Evolutionary conservation across 1,140 invertebrate species (phyloP).

Genomic region (Lasioglossum albipes): DNA sequence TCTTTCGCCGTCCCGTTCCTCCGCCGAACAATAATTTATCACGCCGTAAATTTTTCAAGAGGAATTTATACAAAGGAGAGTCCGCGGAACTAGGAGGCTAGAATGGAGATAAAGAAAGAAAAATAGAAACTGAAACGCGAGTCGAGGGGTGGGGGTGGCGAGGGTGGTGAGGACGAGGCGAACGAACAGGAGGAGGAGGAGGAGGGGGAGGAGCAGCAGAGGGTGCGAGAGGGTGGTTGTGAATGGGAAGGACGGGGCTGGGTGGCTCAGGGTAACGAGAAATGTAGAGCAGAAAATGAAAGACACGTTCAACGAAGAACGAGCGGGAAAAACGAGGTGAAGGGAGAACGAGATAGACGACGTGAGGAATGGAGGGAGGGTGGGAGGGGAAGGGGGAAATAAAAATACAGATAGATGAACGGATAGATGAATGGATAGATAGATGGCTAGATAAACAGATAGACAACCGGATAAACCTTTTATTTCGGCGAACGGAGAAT

Average conservation of each 20-base stretch:
- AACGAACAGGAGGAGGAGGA: neutral
- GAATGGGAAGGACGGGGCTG: neutral
- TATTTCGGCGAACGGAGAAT: neutral
- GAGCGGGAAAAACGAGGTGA: neutral
- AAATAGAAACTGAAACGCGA: constrained; percentile 24
- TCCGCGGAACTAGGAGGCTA: constrained; percentile 7
- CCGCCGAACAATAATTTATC: constrained; percentile 61
- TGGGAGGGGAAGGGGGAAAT: neutral
- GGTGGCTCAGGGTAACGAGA: neutral
- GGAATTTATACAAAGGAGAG: constrained; percentile 41
- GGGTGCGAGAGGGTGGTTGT: neutral
- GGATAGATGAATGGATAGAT: constrained; percentile 30
- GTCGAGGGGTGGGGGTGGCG: neutral
- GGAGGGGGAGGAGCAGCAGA: neutral
- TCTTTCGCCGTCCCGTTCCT: constrained; percentile 24
- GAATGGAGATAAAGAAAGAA: constrained; percentile 33
- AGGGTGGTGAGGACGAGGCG: neutral
- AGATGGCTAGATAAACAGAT: constrained; percentile 26
- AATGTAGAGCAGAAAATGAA: neutral
- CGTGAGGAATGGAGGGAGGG: no score
- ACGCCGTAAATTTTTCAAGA: constrained; percentile 60
- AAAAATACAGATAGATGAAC: constrained; percentile 12
- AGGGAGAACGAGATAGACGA: neutral
- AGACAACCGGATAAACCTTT: constrained; percentile 25
- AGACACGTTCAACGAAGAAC: constrained; percentile 20